Evolutionary conservation across 2,888 invertebrate species (phyloP).

Genomic region (Oxytorus armatus): DNA sequence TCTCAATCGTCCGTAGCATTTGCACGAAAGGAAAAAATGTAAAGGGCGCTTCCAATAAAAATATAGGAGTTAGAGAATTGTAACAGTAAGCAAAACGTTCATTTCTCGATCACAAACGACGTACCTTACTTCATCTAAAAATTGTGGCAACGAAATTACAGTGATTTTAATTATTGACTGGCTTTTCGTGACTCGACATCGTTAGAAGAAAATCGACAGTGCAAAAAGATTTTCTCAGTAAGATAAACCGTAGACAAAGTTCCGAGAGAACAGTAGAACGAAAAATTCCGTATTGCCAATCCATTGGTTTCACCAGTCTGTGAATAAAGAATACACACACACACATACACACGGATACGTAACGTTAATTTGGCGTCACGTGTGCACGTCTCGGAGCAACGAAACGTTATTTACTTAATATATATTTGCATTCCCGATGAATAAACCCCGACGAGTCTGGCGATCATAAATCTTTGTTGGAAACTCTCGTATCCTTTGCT

Average conservation of each 20-base stretch:
- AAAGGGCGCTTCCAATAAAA: too few species aligned
- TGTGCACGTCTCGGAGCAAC: slow-evolving; percentile 5
- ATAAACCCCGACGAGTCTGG: slow-evolving; percentile 19
- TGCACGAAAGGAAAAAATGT: too few species aligned
- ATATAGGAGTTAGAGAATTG: too few species aligned
- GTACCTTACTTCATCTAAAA: too few species aligned
- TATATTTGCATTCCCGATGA: slow-evolving; percentile 43
- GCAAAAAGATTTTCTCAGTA: slow-evolving; percentile 6
- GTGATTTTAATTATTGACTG: too few species aligned
- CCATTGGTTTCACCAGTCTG: slow-evolving; percentile 1
- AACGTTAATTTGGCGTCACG: slow-evolving; percentile 3
- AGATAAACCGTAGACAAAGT: not conserved
- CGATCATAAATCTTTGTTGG: slow-evolving; percentile 53
- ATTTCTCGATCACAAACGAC: too few species aligned
- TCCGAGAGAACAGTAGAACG: slow-evolving; percentile 6
- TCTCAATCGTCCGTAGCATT: too few species aligned
- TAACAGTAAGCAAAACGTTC: too few species aligned
- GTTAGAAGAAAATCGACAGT: not conserved
- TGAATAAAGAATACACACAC: not conserved
- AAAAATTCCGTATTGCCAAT: not conserved
- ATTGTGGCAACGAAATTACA: too few species aligned
- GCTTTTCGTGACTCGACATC: too few species aligned
- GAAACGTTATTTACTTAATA: not conserved
- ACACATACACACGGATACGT: not conserved
- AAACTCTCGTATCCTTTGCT: slow-evolving; percentile 7